A percentile compares a stretch with the other conserved stretches of the same genome.
These are phyloP conservation scores for Halichoerus grypus DNA, from an alignment of 2,113 vertebrate species.

Conservation along the genomic window DNA sequence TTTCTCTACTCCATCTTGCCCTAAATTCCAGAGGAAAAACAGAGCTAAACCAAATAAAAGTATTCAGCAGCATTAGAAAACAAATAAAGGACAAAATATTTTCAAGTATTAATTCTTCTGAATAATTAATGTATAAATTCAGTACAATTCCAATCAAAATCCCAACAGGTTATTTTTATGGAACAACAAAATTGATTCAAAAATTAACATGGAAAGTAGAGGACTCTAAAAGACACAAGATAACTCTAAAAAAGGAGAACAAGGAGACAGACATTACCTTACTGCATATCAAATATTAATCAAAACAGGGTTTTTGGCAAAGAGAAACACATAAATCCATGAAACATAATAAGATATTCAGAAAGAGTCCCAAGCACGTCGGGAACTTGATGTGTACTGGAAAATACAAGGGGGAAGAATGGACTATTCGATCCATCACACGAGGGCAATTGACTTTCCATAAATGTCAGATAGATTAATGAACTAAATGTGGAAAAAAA, in stretches of 20 bases:
- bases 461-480: background rate
- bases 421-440: background rate
- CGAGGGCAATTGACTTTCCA: background rate
- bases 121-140: background rate
- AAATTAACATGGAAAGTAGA: background rate
- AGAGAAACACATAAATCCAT: constrained; percentile 4
- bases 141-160: constrained; percentile 12
- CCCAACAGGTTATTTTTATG: background rate
- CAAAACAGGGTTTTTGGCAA: background rate
- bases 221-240: background rate
- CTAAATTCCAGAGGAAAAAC: background rate
- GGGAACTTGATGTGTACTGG: background rate
- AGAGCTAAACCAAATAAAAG: background rate
- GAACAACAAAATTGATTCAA: background rate
- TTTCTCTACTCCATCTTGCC: background rate
- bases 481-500: constrained; percentile 50
- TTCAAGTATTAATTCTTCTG: constrained; percentile 35
- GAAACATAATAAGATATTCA: background rate
- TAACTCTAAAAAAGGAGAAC: background rate
- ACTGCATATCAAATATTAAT: constrained; percentile 39
- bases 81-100: background rate
- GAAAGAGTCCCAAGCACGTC: background rate
- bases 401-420: background rate
- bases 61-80: background rate
- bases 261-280: background rate